Percentiles rank a stretch among this genome's conserved stretches.
Conservation (phyloP, 2,113 vertebrate genomes). For the Leucosticte australis region DNA sequence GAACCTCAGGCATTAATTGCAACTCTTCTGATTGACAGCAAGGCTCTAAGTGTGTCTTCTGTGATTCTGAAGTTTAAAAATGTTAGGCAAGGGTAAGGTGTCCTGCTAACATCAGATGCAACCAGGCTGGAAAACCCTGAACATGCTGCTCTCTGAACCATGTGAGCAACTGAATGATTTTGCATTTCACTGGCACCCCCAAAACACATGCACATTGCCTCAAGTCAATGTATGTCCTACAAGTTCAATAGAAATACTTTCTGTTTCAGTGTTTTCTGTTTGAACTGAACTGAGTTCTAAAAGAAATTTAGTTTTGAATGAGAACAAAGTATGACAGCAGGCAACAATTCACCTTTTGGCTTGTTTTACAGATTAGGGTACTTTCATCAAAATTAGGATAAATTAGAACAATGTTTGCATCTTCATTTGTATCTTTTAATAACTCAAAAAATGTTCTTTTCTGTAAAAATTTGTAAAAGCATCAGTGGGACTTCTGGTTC, state of each 20-base stretch:
- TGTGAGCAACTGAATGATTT: neutral
- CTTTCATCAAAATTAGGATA: neutral
- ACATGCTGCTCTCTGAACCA: neutral
- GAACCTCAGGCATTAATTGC: neutral
- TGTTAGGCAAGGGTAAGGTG: neutral
- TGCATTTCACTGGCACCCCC: neutral
- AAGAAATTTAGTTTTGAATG: neutral
- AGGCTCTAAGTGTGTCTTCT: neutral
- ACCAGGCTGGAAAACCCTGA: neutral
- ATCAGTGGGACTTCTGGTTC: neutral
- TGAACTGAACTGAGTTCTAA: neutral
- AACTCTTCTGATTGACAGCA: neutral
- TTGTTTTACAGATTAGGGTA: neutral
- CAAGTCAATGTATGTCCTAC: neutral
- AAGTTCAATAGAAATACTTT: neutral
- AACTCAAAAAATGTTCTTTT: neutral
- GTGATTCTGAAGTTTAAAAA: neutral
- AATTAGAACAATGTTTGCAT: neutral
- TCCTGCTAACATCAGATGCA: neutral
- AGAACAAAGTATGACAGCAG: neutral
- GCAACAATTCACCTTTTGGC: neutral
- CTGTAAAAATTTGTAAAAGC: neutral
- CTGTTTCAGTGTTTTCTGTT: neutral
- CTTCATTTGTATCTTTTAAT: neutral
- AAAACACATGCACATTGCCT: fast-evolving